These are phyloP conservation scores for Todiramphus chloris DNA, from an alignment of 2,113 vertebrate genomes.

Conservation along the genomic window DNA sequence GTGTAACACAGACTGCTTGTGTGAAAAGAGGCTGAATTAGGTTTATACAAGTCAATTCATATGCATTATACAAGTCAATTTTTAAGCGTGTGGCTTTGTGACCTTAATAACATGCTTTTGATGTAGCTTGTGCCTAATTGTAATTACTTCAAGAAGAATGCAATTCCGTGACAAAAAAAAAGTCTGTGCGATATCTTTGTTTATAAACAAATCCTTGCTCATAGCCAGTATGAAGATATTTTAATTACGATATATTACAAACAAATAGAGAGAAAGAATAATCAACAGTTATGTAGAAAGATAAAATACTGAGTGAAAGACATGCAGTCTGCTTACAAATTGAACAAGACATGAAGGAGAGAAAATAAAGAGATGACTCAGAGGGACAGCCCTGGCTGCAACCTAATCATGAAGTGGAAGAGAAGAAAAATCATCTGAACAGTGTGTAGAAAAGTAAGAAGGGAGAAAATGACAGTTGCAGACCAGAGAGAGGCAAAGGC, in stretches of 20 bases:
- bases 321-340: constrained; percentile 49
- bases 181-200: not conserved
- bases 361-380: constrained; percentile 71
- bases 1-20: not conserved
- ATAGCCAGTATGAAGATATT: not conserved
- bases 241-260: constrained; percentile 28
- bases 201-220: constrained; percentile 13
- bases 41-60: not conserved
- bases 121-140: not conserved
- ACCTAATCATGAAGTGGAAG: constrained; percentile 71
- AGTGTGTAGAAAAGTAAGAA: constrained; percentile 43
- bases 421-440: constrained; percentile 71
- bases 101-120: not conserved
- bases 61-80: not conserved
- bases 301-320: constrained; percentile 46
- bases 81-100: not conserved
- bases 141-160: constrained; percentile 28
- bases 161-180: not conserved
- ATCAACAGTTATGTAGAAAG: constrained; percentile 36
- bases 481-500: constrained; percentile 59
- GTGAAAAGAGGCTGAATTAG: not conserved
- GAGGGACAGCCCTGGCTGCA: constrained; percentile 63
- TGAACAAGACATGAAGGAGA: constrained; percentile 49
- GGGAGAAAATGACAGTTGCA: constrained; percentile 40
- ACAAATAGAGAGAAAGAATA: constrained; percentile 33